phyloP scores from a whole-genome alignment of 2,113 vertebrate species.

The Phalacrocorax brasilianus region DNA sequence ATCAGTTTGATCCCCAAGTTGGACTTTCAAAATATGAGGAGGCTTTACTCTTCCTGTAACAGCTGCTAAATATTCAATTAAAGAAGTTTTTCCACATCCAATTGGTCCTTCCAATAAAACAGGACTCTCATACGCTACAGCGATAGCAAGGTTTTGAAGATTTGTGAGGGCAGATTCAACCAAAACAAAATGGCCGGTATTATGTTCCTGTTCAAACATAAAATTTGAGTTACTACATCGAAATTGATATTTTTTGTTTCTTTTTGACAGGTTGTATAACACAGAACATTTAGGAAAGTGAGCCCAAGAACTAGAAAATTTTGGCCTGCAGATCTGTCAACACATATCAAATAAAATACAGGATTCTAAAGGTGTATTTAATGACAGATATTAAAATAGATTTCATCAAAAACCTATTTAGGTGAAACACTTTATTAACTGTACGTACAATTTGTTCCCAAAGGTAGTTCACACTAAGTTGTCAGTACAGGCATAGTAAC shows the following conservation, averaged over 20 bases:
- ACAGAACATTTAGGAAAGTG: neutral
- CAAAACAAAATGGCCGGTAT: slow-evolving; percentile 75
- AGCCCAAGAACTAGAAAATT: neutral
- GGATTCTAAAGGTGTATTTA: neutral
- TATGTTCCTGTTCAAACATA: slow-evolving; percentile 50
- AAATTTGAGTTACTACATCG: neutral
- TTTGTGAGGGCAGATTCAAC: slow-evolving; percentile 88
- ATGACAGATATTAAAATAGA: neutral
- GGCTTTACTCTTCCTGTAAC: slow-evolving; percentile 86
- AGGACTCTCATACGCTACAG: slow-evolving; percentile 87
- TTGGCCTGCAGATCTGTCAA: neutral
- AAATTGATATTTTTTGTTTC: neutral
- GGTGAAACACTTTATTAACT: neutral
- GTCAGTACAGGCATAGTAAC: neutral
- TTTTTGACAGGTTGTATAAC: neutral
- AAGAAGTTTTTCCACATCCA: slow-evolving; percentile 92
- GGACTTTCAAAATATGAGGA: slow-evolving; percentile 91
- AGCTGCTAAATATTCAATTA: slow-evolving; percentile 88
- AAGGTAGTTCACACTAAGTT: neutral
- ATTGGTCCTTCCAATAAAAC: slow-evolving; percentile 96
- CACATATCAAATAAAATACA: neutral
- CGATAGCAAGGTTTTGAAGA: slow-evolving; percentile 89
- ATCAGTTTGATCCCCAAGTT: slow-evolving; percentile 97
- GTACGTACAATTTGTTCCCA: neutral
- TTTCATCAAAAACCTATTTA: neutral